phyloP scores from a whole-genome alignment of 2,888 invertebrate genomes.

The Myopa tessellatipennis region DNA sequence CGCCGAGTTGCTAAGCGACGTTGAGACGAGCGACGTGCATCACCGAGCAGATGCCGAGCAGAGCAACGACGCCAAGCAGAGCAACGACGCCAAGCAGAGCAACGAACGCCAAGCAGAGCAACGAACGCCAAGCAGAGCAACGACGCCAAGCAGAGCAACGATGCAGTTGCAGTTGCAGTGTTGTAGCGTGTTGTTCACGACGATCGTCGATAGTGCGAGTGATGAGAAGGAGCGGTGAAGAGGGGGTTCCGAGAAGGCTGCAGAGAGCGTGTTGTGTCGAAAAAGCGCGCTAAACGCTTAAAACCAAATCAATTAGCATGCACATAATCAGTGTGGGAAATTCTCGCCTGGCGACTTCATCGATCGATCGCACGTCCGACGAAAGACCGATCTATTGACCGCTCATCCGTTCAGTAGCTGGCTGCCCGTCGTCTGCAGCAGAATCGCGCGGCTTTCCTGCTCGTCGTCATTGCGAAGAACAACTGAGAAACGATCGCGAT shows the following conservation, averaged over 20 bases:
- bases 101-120: not conserved
- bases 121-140: not conserved
- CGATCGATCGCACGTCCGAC: not conserved
- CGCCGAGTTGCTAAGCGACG: not conserved
- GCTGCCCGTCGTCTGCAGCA: slow-evolving; percentile 11
- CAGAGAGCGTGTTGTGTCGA: not conserved
- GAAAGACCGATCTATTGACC: not conserved
- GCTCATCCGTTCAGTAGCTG: slow-evolving; percentile 9
- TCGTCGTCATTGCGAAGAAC: not conserved
- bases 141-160: not conserved
- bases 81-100: not conserved
- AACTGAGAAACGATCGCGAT: no score
- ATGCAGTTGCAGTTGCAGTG: not conserved
- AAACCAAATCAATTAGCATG: slow-evolving; percentile 41
- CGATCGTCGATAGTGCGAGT: not conserved
- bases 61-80: not conserved
- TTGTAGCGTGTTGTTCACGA: no score
- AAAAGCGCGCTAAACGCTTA: slow-evolving; percentile 26
- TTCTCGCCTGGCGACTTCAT: slow-evolving; percentile 26
- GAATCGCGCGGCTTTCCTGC: slow-evolving; percentile 9
- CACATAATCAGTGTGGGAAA: slow-evolving; percentile 43
- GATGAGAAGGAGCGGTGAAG: not conserved
- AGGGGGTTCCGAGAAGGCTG: not conserved
- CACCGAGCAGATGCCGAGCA: not conserved
- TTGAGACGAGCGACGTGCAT: not conserved